Conservation (phyloP, 2,797 vertebrate species). For the Sebastes matsubarae region DNA sequence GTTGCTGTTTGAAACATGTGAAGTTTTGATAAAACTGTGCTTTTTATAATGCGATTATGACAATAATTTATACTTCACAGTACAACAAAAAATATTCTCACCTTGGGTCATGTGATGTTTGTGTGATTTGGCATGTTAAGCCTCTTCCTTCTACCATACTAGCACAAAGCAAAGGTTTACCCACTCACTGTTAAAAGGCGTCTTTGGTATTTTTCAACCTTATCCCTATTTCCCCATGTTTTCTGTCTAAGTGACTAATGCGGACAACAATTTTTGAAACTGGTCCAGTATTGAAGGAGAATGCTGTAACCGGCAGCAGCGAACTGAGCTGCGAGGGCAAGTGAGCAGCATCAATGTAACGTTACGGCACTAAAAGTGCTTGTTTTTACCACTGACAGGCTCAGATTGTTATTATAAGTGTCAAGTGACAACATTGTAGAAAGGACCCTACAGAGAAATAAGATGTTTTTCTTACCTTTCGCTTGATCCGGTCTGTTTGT, state of each 20-base stretch:
- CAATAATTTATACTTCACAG: conserved; percentile 37
- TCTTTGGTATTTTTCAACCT: neutral
- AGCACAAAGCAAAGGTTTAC: conserved; percentile 35
- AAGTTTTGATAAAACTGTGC: conserved; percentile 47
- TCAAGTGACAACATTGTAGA: neutral
- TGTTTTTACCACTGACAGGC: no score
- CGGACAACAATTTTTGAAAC: neutral
- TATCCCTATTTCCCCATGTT: neutral
- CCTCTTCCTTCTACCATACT: conserved; percentile 17
- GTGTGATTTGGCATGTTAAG: conserved; percentile 8
- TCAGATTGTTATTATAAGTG: neutral
- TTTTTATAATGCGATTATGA: conserved; percentile 39
- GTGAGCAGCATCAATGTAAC: no score
- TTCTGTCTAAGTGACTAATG: neutral
- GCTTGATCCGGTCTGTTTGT: no score
- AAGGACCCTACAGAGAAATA: neutral
- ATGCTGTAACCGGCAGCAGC: no score
- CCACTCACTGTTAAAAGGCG: neutral
- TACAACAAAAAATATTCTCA: conserved; percentile 10
- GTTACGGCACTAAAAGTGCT: no score
- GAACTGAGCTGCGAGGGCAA: no score
- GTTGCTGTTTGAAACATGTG: conserved; percentile 8
- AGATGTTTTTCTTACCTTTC: neutral
- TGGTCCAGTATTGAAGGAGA: neutral
- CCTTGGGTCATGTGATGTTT: conserved; percentile 16